Evolutionary conservation across 2,113 vertebrate species (phyloP).

Genomic region (Odontophorus gujanensis): DNA sequence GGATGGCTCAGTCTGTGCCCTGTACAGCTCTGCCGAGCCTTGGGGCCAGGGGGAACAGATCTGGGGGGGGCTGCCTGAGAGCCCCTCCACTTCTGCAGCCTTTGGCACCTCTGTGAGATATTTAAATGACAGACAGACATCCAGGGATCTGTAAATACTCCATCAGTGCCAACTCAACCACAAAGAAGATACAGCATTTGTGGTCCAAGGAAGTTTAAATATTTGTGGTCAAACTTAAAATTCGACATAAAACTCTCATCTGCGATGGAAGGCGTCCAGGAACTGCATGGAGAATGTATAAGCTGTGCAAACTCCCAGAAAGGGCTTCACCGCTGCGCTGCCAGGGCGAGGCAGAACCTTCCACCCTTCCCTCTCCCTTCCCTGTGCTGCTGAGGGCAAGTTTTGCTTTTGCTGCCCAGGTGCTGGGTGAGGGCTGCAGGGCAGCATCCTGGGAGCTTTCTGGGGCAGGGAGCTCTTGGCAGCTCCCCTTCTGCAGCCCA

Average conservation of each 20-base stretch:
- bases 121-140: slow-evolving; percentile 82
- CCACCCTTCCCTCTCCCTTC: slow-evolving; percentile 25
- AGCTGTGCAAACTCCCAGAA: slow-evolving; percentile 64
- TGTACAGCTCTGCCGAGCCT: background rate
- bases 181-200: slow-evolving; percentile 81
- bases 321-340: slow-evolving; percentile 33
- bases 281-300: slow-evolving; percentile 67
- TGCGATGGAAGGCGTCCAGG: slow-evolving; percentile 74
- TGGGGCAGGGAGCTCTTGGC: background rate
- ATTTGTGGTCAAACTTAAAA: slow-evolving; percentile 83
- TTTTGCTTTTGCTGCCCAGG: background rate
- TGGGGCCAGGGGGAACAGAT: background rate
- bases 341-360: slow-evolving; percentile 7
- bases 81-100: slow-evolving; percentile 31
- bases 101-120: slow-evolving; percentile 74
- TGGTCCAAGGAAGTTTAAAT: slow-evolving; percentile 81
- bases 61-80: background rate
- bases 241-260: slow-evolving; percentile 81
- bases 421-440: background rate
- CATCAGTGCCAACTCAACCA: slow-evolving; percentile 76
- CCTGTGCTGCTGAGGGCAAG: background rate
- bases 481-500: background rate
- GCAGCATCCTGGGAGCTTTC: background rate
- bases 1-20: slow-evolving; percentile 34
- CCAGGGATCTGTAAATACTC: slow-evolving; percentile 75